phyloP scores from a whole-genome alignment of 2,113 vertebrate species.

The Cariama cristata region DNA sequence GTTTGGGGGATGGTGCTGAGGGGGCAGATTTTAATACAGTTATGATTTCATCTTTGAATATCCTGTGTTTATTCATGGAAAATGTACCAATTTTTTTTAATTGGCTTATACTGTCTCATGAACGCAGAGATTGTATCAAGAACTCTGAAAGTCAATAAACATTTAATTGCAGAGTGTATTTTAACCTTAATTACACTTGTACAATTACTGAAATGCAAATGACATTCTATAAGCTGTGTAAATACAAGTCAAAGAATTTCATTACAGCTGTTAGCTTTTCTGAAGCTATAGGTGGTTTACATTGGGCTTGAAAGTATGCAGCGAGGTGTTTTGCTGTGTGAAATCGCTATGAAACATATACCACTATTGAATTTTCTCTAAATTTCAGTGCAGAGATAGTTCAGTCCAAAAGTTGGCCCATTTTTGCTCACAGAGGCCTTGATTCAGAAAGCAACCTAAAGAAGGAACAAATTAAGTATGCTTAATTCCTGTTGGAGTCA shows the following conservation, averaged over 20 bases:
- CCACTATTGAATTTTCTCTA: background rate
- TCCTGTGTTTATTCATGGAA: background rate
- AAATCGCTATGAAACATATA: background rate
- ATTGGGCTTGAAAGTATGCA: background rate
- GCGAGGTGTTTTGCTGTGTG: background rate
- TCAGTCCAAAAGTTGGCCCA: background rate
- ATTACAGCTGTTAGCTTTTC: background rate
- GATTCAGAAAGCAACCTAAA: background rate
- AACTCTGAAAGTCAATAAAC: background rate
- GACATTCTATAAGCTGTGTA: background rate
- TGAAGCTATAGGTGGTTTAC: background rate
- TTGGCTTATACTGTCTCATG: background rate
- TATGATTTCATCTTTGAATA: background rate
- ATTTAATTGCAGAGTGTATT: background rate
- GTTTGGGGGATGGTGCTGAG: background rate
- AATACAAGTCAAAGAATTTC: background rate
- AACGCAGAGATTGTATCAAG: background rate
- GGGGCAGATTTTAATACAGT: background rate
- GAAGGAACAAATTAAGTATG: background rate
- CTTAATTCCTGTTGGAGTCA: background rate
- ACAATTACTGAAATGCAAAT: background rate
- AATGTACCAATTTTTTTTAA: background rate
- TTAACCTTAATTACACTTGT: background rate
- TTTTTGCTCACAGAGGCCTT: background rate
- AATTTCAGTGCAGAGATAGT: background rate